Evolutionary conservation across 2,888 invertebrate genomes (phyloP).

Genomic region (Scaptomyza polygonia): DNA sequence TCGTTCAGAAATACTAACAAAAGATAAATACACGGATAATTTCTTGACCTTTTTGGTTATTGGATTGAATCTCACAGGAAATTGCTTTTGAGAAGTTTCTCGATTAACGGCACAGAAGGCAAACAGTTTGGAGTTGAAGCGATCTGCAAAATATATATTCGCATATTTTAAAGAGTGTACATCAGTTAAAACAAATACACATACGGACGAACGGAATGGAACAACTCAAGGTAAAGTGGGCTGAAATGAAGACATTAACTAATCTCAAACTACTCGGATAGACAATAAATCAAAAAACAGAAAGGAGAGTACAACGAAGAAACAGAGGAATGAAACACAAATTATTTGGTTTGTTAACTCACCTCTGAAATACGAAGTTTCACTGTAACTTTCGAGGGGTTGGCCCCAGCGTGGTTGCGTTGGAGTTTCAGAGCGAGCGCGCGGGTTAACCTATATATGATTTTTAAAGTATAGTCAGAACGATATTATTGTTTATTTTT

Average conservation of each 20-base stretch:
- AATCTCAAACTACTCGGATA: neutral
- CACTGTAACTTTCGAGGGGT: conserved; percentile 85
- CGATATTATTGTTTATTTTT: conserved; percentile 56
- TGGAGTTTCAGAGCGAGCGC: conserved; percentile 91
- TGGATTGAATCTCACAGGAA: conserved; percentile 71
- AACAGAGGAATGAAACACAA: conserved; percentile 1
- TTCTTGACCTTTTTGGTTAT: conserved; percentile 29
- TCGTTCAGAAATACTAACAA: conserved; percentile 76
- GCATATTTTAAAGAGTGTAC: conserved; percentile 1
- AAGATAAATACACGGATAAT: conserved; percentile 79
- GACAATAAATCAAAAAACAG: neutral
- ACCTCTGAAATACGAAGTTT: conserved; percentile 86
- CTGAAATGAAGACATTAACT: neutral
- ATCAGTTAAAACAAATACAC: conserved; percentile 7
- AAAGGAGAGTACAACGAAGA: neutral
- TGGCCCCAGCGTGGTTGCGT: conserved; percentile 87
- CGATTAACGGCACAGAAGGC: conserved; percentile 52
- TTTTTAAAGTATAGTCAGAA: conserved; percentile 64
- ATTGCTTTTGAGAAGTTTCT: conserved; percentile 61
- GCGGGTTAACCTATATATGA: conserved; percentile 86
- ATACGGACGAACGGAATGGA: conserved; percentile 14
- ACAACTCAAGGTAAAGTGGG: conserved; percentile 3
- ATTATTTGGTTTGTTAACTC: conserved; percentile 68
- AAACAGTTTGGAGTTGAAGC: conserved; percentile 52
- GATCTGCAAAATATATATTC: conserved; percentile 60